Conservation (phyloP, 2,888 invertebrate genomes). For the Acholoe squamosa region DNA sequence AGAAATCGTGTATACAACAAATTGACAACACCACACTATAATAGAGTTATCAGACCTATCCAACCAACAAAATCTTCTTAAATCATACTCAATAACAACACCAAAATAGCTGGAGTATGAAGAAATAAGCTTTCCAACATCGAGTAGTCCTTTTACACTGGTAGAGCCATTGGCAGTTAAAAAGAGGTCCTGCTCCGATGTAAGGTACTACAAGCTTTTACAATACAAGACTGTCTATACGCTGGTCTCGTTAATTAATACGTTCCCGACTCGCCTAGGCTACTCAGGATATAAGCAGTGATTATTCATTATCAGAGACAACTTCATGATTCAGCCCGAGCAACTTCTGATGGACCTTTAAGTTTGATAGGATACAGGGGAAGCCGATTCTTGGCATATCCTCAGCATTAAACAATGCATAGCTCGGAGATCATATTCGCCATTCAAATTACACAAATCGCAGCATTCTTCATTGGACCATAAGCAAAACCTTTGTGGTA, state of each 20-base stretch:
- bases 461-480: background rate
- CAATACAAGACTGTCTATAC: background rate
- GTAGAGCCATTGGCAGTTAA: background rate
- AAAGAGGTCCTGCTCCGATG: background rate
- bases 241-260: too few relatives aligned
- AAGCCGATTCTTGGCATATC: background rate
- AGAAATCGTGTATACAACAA: background rate
- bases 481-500: background rate
- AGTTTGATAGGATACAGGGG: background rate
- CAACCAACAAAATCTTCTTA: background rate
- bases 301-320: too few relatives aligned
- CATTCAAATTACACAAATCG: background rate
- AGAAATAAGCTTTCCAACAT: background rate
- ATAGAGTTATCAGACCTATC: background rate
- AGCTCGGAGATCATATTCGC: background rate
- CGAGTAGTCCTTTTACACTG: background rate
- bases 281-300: too few relatives aligned
- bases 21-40: background rate
- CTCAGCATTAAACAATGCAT: background rate
- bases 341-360: too few relatives aligned
- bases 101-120: conserved; percentile 7
- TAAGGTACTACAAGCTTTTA: background rate
- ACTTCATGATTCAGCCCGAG: too few relatives aligned
- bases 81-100: background rate
- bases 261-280: too few relatives aligned